Percentiles rank a stretch among this genome's conserved stretches.
phyloP scores from a whole-genome alignment of 1,140 invertebrate genomes.

The Drosophila watanabei region DNA sequence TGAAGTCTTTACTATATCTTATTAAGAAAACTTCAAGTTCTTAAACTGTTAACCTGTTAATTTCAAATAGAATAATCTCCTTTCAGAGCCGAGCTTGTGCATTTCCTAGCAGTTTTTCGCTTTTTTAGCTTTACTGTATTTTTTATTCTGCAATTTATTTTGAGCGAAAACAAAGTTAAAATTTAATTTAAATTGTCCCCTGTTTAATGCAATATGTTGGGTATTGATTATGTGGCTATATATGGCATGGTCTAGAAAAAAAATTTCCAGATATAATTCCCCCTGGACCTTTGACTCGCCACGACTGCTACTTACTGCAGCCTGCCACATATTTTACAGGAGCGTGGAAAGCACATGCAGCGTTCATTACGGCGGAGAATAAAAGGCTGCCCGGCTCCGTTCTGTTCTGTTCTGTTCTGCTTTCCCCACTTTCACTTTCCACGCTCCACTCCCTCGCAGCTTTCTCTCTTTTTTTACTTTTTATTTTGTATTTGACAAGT shows the following conservation, averaged over 20 bases:
- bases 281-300: conserved; percentile 18
- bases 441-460: neutral
- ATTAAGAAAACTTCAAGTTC: neutral
- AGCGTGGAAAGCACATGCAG: conserved; percentile 45
- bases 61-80: neutral
- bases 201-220: too few relatives aligned
- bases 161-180: neutral
- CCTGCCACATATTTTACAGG: conserved; percentile 34
- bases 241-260: neutral
- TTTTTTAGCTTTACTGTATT: too few relatives aligned
- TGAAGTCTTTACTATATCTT: neutral
- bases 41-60: neutral
- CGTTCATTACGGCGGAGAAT: conserved; percentile 47
- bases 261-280: conserved; percentile 13
- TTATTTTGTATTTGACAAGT: conserved; percentile 65
- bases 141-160: neutral
- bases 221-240: conserved; percentile 10
- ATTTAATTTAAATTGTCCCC: neutral
- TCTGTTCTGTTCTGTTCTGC: neutral
- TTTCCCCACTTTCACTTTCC: conserved; percentile 11
- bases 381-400: conserved; percentile 28
- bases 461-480: conserved; percentile 13
- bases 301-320: conserved; percentile 21
- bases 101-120: too few relatives aligned
- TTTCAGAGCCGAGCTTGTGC: neutral